Evolutionary conservation across 2,888 invertebrate species (phyloP).

Genomic region (Eupithecia tripunctaria): DNA sequence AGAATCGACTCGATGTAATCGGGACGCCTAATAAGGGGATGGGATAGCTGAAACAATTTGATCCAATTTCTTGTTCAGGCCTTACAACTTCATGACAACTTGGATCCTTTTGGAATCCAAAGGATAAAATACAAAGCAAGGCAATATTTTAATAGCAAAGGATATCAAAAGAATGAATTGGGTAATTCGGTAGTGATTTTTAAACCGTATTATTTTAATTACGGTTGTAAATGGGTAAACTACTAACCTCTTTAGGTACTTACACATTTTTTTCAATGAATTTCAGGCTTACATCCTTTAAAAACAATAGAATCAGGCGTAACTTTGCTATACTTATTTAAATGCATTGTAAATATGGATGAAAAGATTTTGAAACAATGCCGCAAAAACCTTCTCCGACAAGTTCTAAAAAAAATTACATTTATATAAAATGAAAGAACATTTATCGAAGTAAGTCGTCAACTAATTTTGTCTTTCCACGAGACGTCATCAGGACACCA

Average conservation of each 20-base stretch:
- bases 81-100: conserved; percentile 68
- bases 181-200: not conserved
- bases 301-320: too few species aligned
- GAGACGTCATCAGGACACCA: too few species aligned
- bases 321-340: too few species aligned
- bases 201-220: not conserved
- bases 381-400: too few species aligned
- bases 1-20: conserved; percentile 47
- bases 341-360: too few species aligned
- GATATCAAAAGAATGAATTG: not conserved
- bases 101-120: conserved; percentile 58
- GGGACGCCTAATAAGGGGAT: conserved; percentile 59
- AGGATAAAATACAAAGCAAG: conserved; percentile 38
- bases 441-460: too few species aligned
- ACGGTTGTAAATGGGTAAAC: too few species aligned
- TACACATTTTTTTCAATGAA: not conserved
- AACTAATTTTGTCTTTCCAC: too few species aligned
- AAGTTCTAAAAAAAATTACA: too few species aligned
- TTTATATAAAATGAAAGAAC: too few species aligned
- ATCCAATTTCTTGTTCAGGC: conserved; percentile 63
- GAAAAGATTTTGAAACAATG: too few species aligned
- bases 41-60: conserved; percentile 64
- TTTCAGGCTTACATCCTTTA: not conserved
- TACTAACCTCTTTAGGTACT: too few species aligned
- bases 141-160: not conserved